Base-by-base conservation (phyloP, 2,888 invertebrate species). In the Artemia sp. region DNA sequence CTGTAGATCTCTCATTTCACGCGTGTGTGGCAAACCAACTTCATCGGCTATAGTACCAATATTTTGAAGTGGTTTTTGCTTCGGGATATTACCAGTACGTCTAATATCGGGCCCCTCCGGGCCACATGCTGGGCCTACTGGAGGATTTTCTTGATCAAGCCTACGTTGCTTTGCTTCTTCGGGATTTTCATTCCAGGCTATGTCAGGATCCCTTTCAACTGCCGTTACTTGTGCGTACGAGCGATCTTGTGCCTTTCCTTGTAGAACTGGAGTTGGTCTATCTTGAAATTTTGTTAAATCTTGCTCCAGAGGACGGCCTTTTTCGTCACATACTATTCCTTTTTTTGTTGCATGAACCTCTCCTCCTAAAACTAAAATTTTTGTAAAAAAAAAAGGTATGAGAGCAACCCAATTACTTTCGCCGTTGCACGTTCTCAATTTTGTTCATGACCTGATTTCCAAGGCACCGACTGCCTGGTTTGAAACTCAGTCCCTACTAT, bases 241-340 rank as follows among this genome's bases (percentile, higher is more conserved):
- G 8, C 8, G 64, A 24, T 58, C 11, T 24, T 58, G 64, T 10
- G 64, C 64, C 64, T 24, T 58, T 58, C 64, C 64, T 10, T 58
- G 12, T 58, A 10, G 64, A 24, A 58, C 64, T 8, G 64, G 64
- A 9, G 64, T 10, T 2, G 64, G 64, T 9, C 11, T n/a, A 24
- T 19, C 11, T 58, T 8, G 11, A 38, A 38, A 38, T 38, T 38
- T 38, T 38, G 38, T 38, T 1, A 58, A 1, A 58, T 58, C 64
- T 24, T 58, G 64, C 64, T 58, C 64, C 64, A 58, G n/a, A 58
- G 64, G 64, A 10, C 24, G 64, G 64, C 64, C 64, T 58, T 58
- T 58, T 1, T 10, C 64, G 64, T 58, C 64, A n/a, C 8, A 19
- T 19, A 58, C 24, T n/a, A 58, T 24, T 10, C 64, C 64, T 10